These are phyloP conservation scores for Sicus ferrugineus DNA, from an alignment of 2,888 invertebrate species.

Conservation along the genomic window DNA sequence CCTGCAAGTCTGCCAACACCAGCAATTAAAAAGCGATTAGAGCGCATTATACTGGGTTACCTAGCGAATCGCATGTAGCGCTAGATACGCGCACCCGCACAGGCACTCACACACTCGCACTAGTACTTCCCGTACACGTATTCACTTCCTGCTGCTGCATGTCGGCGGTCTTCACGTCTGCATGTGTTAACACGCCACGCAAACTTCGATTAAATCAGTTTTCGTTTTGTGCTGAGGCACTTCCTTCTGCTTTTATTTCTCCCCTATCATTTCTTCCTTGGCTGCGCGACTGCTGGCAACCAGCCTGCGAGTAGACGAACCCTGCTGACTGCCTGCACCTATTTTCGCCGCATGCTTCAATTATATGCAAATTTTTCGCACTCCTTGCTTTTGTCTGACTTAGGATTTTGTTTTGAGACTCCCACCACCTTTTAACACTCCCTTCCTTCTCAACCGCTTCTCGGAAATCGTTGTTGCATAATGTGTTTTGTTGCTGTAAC, in stretches of 20 bases:
- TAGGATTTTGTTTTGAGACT: neutral
- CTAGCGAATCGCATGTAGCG: neutral
- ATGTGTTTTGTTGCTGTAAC: neutral
- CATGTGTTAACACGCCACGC: conserved; percentile 37
- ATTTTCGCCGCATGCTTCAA: neutral
- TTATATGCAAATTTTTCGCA: conserved; percentile 28
- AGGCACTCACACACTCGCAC: neutral
- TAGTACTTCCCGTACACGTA: neutral
- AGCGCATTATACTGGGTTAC: conserved; percentile 32
- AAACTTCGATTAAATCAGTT: conserved; percentile 38
- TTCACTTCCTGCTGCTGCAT: neutral
- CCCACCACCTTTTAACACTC: neutral
- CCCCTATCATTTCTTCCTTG: neutral
- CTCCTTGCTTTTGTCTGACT: neutral
- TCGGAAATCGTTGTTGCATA: neutral
- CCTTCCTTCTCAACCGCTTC: neutral
- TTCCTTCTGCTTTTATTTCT: conserved; percentile 11
- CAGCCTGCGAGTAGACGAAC: neutral
- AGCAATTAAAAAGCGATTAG: conserved; percentile 40
- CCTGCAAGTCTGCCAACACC: conserved; percentile 20
- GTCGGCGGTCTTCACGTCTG: neutral
- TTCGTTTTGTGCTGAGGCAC: conserved; percentile 11
- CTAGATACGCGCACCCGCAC: neutral
- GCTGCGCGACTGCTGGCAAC: neutral
- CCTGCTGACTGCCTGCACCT: neutral